phyloP scores from a whole-genome alignment of 2,113 vertebrate species.

The Theristicus caerulescens region DNA sequence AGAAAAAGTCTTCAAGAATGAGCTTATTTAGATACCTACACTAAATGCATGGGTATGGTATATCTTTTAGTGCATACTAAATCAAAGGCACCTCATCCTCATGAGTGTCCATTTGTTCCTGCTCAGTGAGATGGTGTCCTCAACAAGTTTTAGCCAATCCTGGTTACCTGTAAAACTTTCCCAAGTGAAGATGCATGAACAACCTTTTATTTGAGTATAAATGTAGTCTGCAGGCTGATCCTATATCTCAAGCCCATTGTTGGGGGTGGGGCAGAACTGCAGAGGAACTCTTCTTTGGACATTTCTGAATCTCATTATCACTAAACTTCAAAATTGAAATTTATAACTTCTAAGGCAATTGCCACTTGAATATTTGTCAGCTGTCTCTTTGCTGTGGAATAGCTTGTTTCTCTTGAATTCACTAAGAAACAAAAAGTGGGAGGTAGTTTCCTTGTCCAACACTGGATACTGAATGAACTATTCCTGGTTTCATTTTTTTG shows the following conservation, averaged over 20 bases:
- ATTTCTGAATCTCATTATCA: background rate
- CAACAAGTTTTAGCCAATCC: background rate
- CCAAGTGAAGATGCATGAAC: background rate
- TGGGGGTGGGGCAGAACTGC: background rate
- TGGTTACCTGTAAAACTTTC: background rate
- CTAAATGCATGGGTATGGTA: fast-evolving
- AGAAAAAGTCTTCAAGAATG: background rate
- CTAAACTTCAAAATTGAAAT: background rate
- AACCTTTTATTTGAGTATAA: background rate
- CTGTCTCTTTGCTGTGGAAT: background rate
- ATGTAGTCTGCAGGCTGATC: background rate
- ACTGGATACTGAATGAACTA: background rate
- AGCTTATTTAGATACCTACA: background rate
- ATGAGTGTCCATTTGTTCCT: background rate
- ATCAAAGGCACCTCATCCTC: background rate
- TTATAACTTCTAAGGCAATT: background rate
- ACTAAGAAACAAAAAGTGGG: background rate
- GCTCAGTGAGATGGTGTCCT: background rate
- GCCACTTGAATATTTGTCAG: background rate
- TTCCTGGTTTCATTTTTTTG: background rate
- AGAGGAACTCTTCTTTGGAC: background rate
- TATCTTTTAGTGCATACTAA: background rate
- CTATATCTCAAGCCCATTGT: background rate
- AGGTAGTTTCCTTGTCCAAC: background rate
- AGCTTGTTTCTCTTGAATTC: background rate